These are phyloP conservation scores for Taurulus bubalis DNA, from an alignment of 2,113 vertebrate genomes.

Conservation along the genomic window DNA sequence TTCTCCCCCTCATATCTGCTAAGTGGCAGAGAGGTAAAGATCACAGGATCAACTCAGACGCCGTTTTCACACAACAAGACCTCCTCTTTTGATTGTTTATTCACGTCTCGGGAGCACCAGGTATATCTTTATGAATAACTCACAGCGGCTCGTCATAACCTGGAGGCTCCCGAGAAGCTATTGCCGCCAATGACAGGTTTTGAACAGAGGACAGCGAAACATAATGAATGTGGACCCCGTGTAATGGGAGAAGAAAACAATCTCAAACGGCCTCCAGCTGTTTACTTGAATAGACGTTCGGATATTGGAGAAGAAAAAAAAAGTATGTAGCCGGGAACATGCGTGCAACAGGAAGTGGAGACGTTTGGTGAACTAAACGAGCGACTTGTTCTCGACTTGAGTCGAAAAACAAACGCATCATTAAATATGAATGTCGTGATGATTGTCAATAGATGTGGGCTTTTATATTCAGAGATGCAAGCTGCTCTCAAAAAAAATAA, in stretches of 20 bases:
- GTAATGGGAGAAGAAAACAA: conserved; percentile 41
- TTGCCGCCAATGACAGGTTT: conserved; percentile 12
- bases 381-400: neutral
- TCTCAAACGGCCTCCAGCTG: conserved; percentile 53
- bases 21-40: conserved; percentile 9
- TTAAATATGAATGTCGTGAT: neutral
- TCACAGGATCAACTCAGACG: conserved; percentile 27
- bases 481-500: neutral
- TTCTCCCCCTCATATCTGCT: neutral
- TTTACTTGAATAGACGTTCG: conserved; percentile 25
- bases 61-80: neutral
- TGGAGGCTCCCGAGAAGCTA: neutral
- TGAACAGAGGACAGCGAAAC: conserved; percentile 24
- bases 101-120: neutral
- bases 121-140: neutral
- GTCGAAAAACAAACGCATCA: neutral
- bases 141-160: conserved; percentile 5
- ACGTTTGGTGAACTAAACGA: too few species aligned
- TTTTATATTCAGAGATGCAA: conserved; percentile 1
- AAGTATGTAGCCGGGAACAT: conserved; percentile 11
- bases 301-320: conserved; percentile 26
- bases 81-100: conserved; percentile 19
- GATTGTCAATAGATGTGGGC: neutral
- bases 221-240: conserved; percentile 26
- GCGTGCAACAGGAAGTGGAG: neutral